A percentile compares a stretch with the other conserved stretches of the same genome.
Evolutionary conservation across 2,888 invertebrate genomes (phyloP).

Genomic region (Apeira syringaria): DNA sequence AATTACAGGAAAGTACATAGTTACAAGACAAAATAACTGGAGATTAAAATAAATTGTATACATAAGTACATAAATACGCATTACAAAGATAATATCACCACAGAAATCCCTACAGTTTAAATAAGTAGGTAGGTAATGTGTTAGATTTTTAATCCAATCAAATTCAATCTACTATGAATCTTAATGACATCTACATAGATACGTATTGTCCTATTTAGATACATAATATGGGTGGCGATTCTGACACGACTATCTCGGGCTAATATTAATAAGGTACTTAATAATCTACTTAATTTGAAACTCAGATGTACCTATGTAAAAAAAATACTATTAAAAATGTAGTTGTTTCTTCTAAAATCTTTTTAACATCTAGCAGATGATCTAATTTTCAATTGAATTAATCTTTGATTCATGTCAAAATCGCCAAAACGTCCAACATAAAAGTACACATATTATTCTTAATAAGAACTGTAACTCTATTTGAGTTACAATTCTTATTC

Average conservation of each 20-base stretch:
- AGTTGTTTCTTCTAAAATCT: too few species aligned
- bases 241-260: too few species aligned
- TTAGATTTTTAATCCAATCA: conserved; percentile 28
- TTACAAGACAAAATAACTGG: conserved; percentile 13
- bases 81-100: conserved; percentile 66
- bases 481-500: too few species aligned
- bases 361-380: too few species aligned
- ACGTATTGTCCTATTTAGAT: conserved; percentile 31
- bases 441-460: conserved; percentile 46
- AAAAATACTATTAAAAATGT: too few species aligned
- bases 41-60: conserved; percentile 52
- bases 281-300: too few species aligned
- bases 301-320: too few species aligned
- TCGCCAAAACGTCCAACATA: conserved; percentile 40
- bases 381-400: too few species aligned
- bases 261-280: too few species aligned
- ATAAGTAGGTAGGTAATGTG: conserved; percentile 3
- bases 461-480: too few species aligned
- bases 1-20: conserved; percentile 75
- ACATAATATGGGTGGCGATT: too few species aligned
- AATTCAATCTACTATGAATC: conserved; percentile 22
- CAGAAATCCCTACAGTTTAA: conserved; percentile 38
- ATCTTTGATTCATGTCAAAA: too few species aligned
- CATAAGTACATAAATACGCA: conserved; percentile 49
- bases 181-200: conserved; percentile 38